Evolutionary conservation across 2,888 invertebrate genomes (phyloP).

Genomic region (Hermaeophaga mercurialis): DNA sequence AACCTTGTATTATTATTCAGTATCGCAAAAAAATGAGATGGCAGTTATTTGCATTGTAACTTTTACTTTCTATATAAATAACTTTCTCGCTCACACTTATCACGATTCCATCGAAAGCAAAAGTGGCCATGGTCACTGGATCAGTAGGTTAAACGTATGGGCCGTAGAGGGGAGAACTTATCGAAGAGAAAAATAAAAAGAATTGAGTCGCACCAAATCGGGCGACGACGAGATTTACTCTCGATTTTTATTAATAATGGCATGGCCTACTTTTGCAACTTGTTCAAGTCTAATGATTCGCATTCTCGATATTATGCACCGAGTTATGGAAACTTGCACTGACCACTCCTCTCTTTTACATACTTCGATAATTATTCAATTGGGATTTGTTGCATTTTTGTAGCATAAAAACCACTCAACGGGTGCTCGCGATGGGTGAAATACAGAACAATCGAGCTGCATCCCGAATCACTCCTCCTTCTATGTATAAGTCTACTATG

Average conservation of each 20-base stretch:
- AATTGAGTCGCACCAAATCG: constrained; percentile 38
- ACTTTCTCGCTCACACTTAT: constrained; percentile 46
- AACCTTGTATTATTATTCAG: neutral
- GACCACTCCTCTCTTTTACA: constrained; percentile 34
- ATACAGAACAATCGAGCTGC: too few species aligned
- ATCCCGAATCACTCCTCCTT: too few species aligned
- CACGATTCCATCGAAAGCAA: constrained; percentile 46
- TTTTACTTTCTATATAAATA: constrained; percentile 23
- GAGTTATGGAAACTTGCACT: constrained; percentile 32
- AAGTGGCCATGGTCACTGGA: constrained; percentile 66
- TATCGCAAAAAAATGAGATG: neutral
- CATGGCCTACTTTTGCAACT: constrained; percentile 37
- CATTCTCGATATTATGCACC: constrained; percentile 22
- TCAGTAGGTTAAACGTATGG: constrained; percentile 60
- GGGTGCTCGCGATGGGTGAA: too few species aligned
- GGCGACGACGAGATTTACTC: constrained; percentile 41
- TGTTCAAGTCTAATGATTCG: constrained; percentile 34
- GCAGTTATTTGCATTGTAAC: constrained; percentile 1
- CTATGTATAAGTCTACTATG: too few species aligned
- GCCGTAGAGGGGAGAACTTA: constrained; percentile 1
- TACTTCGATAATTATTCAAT: too few species aligned
- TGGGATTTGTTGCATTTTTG: too few species aligned
- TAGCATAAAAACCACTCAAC: too few species aligned
- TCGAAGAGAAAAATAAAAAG: constrained; percentile 22
- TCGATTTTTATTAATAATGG: constrained; percentile 41